Percentiles rank a stretch among this genome's conserved stretches.
phyloP scores from a whole-genome alignment of 2,888 invertebrate species.

The Tetramorium bicarinatum region DNA sequence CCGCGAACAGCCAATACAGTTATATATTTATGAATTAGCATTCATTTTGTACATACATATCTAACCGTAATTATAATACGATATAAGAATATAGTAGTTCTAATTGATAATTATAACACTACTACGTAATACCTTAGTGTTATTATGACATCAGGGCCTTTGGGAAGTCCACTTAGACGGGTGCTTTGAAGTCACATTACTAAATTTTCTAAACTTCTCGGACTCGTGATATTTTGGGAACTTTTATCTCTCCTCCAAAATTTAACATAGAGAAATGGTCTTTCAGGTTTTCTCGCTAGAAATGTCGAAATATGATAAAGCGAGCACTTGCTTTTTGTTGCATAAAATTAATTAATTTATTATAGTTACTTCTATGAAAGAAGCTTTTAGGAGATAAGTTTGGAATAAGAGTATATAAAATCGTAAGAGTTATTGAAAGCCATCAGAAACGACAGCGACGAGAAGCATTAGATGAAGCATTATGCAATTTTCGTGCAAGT shows the following conservation, averaged over 20 bases:
- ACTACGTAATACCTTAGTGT: neutral
- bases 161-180: slow-evolving; percentile 16
- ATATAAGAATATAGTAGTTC: neutral
- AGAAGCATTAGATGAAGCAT: slow-evolving; percentile 48
- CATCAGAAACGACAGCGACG: neutral
- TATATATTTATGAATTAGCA: neutral
- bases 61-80: neutral
- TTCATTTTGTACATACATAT: neutral
- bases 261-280: slow-evolving; percentile 1
- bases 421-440: neutral
- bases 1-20: neutral
- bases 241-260: slow-evolving; percentile 33
- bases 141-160: slow-evolving; percentile 11
- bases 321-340: neutral
- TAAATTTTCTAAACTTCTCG: slow-evolving; percentile 13
- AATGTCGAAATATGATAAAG: neutral
- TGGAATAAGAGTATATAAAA: neutral
- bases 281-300: neutral
- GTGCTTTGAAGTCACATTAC: slow-evolving; percentile 34
- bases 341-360: slow-evolving; percentile 6
- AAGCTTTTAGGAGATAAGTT: neutral
- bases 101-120: slow-evolving; percentile 18
- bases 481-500: slow-evolving; percentile 57
- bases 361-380: neutral
- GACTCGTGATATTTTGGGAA: slow-evolving; percentile 13